Evolutionary conservation across 2,113 vertebrate species (phyloP).

Genomic region (Scalopus aquaticus): DNA sequence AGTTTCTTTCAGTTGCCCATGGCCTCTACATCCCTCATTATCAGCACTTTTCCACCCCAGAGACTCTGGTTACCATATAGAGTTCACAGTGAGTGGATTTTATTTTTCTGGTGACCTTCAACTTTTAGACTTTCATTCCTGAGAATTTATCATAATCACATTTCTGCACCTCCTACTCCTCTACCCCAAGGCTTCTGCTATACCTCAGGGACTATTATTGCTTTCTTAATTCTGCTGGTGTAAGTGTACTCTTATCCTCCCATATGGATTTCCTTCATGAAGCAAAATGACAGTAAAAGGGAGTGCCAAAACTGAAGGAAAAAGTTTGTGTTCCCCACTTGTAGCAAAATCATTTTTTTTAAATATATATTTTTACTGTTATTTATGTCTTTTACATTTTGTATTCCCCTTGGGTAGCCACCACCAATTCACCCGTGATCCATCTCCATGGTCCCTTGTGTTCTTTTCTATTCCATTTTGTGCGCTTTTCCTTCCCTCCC

Average conservation of each 20-base stretch:
- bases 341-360: constrained; percentile 43
- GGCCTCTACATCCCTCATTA: not conserved
- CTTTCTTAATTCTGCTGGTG: constrained; percentile 22
- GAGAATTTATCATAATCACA: not conserved
- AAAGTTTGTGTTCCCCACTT: not conserved
- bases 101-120: not conserved
- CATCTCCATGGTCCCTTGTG: too few species aligned
- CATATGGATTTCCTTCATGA: constrained; percentile 8
- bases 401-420: too few species aligned
- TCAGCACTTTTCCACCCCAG: not conserved
- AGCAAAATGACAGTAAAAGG: constrained; percentile 46
- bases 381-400: too few species aligned
- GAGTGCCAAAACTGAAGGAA: not conserved
- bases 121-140: not conserved
- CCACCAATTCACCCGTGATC: too few species aligned
- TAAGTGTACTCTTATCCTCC: not conserved
- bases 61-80: not conserved
- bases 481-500: too few species aligned
- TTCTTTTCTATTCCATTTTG: too few species aligned
- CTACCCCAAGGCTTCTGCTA: not conserved
- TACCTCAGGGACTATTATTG: not conserved
- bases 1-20: not conserved
- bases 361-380: too few species aligned
- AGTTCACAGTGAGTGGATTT: not conserved
- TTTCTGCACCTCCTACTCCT: not conserved